These are phyloP conservation scores for Cecropterus lyciades DNA, from an alignment of 1,140 invertebrate genomes.

Conservation along the genomic window DNA sequence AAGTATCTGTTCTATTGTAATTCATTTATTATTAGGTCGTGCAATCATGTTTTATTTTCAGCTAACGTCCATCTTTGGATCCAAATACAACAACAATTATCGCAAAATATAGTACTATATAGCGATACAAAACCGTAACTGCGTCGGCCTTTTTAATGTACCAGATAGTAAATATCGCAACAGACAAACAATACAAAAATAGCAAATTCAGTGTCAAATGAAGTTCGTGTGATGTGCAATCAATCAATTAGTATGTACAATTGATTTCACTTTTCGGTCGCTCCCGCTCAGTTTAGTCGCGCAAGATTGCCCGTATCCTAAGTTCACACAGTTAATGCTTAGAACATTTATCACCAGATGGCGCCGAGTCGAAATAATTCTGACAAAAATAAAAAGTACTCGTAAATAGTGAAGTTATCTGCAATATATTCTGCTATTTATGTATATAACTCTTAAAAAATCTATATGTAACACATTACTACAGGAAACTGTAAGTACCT, in stretches of 20 bases:
- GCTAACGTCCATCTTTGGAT: too few species aligned
- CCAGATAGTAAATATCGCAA: too few species aligned
- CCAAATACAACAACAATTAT: too few species aligned
- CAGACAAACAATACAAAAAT: neutral
- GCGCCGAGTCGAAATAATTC: conserved; percentile 4
- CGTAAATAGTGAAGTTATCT: too few species aligned
- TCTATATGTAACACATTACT: neutral
- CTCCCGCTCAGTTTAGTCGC: neutral
- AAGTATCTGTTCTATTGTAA: too few species aligned
- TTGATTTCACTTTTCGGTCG: neutral
- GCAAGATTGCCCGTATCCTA: neutral
- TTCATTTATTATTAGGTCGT: too few species aligned
- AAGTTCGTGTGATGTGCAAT: neutral
- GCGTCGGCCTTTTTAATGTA: too few species aligned
- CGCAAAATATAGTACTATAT: too few species aligned
- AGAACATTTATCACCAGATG: conserved; percentile 1
- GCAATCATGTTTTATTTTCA: too few species aligned
- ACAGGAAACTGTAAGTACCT: conserved; percentile 21
- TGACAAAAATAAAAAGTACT: neutral
- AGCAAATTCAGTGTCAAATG: neutral
- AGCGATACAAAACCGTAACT: too few species aligned
- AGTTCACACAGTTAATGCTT: neutral
- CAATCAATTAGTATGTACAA: neutral
- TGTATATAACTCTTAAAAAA: too few species aligned
- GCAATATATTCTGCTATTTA: too few species aligned